These are phyloP conservation scores for Cricetomys ansorgei DNA, from an alignment of 2,113 vertebrate species.

Conservation along the genomic window DNA sequence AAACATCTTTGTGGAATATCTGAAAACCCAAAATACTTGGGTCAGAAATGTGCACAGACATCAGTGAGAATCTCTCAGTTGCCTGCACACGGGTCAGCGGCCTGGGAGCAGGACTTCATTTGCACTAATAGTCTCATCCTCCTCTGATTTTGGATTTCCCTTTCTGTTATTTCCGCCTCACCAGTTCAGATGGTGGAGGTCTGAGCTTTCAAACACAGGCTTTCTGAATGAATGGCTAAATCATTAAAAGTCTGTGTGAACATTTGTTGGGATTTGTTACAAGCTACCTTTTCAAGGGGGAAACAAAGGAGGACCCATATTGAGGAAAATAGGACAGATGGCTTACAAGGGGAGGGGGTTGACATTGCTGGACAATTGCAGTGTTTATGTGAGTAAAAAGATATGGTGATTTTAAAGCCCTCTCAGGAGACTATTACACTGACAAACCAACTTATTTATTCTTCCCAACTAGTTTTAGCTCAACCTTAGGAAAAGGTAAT, in stretches of 20 bases:
- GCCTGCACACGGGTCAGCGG: neutral
- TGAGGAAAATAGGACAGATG: slow-evolving; percentile 72
- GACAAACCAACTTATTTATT: neutral
- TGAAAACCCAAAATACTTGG: neutral
- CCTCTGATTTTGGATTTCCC: neutral
- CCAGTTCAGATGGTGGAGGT: neutral
- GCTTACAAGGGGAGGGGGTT: slow-evolving; percentile 73
- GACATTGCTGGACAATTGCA: slow-evolving; percentile 54
- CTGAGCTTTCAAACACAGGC: slow-evolving; percentile 47
- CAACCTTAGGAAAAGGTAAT: neutral
- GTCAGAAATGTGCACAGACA: neutral
- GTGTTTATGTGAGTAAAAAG: slow-evolving; percentile 21
- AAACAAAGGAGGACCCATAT: slow-evolving; percentile 45
- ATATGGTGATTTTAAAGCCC: neutral
- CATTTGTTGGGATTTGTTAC: slow-evolving; percentile 64
- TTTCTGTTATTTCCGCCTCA: neutral
- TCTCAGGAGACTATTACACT: neutral
- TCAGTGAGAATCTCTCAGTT: neutral
- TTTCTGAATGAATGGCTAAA: slow-evolving; percentile 64
- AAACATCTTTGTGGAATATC: neutral
- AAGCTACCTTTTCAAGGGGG: slow-evolving; percentile 73
- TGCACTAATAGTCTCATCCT: neutral
- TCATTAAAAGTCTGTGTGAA: slow-evolving; percentile 46
- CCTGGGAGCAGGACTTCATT: fast-evolving
- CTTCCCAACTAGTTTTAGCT: neutral